Evolutionary conservation across 1,140 invertebrate species (phyloP), one percentile per base, ranked within the genome.

Genomic region (Calosoma granatense): DNA sequence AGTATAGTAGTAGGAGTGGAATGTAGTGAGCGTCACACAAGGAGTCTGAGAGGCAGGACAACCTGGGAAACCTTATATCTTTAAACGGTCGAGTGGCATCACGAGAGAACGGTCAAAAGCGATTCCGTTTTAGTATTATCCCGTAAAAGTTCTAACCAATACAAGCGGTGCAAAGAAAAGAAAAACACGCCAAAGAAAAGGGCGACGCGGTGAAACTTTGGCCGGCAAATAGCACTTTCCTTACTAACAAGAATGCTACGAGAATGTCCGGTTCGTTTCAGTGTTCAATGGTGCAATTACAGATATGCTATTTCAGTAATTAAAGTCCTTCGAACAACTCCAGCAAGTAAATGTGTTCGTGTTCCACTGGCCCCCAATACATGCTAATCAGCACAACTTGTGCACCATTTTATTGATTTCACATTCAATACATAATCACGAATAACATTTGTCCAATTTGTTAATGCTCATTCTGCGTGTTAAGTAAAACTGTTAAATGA

Each of bases 51-150:
- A 17, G 41, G 17, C 17, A 17, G 17, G 41, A 17, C 9, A 47
- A 11, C 9, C 6, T 17, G 41, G 41, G 41, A 47, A 47, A 47
- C 41, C 41, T 47, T 47, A 47, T 47, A 47, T 47, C 41, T 47
- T 47, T 47, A 47, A 47, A 47, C 41, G 41, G 41, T 47, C 41
- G 41, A 47, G 41, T 47, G 15, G 55, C 54, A 57, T 61, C 26
- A 59, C 57, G 57, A 61, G 56, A 59, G 60, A 61, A 61, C 56
- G 60, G 60, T 59, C 60, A 61, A 61, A 61, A 59, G 57, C 60
- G 60, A 61, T 59, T 61, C 60, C 60, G 60, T 61, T 61, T 61
- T 61, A 59, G 55, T 61, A 61, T 62, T 56, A 62, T 59, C 59
- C 57, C 61, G 58, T 60, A 58, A 63, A 63, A 63, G 60, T 60